Base-by-base conservation (phyloP, 2,888 invertebrate species). In the Eristalinus aeneus region DNA sequence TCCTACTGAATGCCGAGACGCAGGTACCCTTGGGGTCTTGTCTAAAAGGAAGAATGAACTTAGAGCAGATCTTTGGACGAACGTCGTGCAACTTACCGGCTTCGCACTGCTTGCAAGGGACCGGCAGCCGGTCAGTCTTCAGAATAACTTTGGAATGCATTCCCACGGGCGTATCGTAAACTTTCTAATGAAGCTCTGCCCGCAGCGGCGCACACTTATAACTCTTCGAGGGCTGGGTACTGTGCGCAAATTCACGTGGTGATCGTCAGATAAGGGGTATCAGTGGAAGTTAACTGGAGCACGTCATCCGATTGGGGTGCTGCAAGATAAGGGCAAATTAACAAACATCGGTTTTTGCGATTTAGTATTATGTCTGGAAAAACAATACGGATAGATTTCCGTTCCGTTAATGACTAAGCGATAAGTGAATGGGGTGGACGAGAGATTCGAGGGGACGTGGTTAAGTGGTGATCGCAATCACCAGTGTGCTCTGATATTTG, bases 61-160 rank as follows among this genome's bases (percentile, higher is more conserved):
- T 56, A 4, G 22, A 22, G n/a, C 2, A 20, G 11, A 1, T 1
- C 2, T 6, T 8, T 56, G 1, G 27, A 10, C 11, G 2, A 16
- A 27, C 0, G 11, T 1, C 27, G 8, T 11, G 4, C 53, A 9
- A 61, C 85, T 85, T 65, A 85, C 85, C 64, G 54, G 64, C 64
- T 22, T 85, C 53, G 32, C 85, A 85, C 31, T 11, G 60, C 54
- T 81, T 77, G 65, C 85, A 85, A 69, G 68, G 76, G 73, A 81
- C 77, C 63, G 58, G 64, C 16, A 4, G 16, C 8, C 16, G n/a
- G 11, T 84, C 79, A 73, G 76, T 80, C 75, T 78, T 80, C 22
- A 27, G 61, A 2, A 16, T n/a, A 20, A 64, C 27, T 56, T 27
- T 27, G 32, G 60, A 75, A n/a, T 60, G 4, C 12, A 31, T 39